These are phyloP conservation scores for Rousettus madagascariensis DNA, from an alignment of 2,797 vertebrate species.

Conservation along the genomic window DNA sequence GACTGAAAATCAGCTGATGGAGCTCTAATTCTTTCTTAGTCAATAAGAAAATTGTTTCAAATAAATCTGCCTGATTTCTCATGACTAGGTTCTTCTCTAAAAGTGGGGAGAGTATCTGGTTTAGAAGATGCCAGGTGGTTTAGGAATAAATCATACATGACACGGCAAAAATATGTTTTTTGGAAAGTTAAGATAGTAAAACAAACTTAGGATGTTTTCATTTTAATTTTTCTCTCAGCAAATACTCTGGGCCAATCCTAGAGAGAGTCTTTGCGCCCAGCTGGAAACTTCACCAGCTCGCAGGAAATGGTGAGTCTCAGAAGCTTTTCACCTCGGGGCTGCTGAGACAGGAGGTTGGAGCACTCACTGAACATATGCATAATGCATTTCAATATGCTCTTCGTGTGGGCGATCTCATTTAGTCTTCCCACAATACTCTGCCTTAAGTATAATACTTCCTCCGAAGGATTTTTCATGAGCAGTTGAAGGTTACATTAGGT, in stretches of 20 bases:
- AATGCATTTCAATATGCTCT: slow-evolving; percentile 67
- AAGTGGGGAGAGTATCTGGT: not conserved
- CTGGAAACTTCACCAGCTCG: slow-evolving; percentile 59
- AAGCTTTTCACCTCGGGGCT: slow-evolving; percentile 49
- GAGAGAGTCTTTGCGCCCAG: slow-evolving; percentile 58
- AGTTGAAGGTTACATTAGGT: not conserved
- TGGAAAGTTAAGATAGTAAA: slow-evolving; percentile 51
- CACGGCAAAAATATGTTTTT: not conserved
- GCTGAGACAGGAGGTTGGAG: slow-evolving; percentile 43
- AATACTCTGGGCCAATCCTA: slow-evolving; percentile 41
- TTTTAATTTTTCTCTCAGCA: slow-evolving; percentile 54
- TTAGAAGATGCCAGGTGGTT: not conserved
- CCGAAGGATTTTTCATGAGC: not conserved
- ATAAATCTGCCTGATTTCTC: not conserved
- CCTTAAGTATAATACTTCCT: not conserved
- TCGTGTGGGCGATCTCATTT: not conserved
- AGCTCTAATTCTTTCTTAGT: not conserved
- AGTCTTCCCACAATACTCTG: not conserved
- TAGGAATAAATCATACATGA: not conserved
- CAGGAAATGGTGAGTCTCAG: slow-evolving; percentile 54
- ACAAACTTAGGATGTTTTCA: slow-evolving; percentile 51
- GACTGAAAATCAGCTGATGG: not conserved
- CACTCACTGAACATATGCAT: slow-evolving; percentile 45
- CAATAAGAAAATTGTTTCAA: not conserved
- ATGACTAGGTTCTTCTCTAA: not conserved